Evolutionary conservation across 2,888 invertebrate genomes (phyloP), one percentile per base, ranked within the genome.

Genomic region (Beris chalybata): DNA sequence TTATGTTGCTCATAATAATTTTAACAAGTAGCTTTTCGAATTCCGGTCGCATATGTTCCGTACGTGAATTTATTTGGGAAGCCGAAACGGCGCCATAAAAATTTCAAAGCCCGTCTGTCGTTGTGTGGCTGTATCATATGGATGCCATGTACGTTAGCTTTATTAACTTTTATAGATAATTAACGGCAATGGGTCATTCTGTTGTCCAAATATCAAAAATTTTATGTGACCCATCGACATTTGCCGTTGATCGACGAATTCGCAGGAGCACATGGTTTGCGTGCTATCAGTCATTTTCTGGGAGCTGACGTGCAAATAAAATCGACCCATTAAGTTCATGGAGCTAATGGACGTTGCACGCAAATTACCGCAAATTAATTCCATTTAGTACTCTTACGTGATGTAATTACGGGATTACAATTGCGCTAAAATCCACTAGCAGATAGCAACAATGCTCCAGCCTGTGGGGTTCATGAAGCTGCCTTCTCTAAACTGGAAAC

Each of bases 351-450:
- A 32, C 44, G 38, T 32, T 53, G 61, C 52, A 67, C 63, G 67
- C 56, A 64, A 67, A 67, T 67, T 67, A 63, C 55, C 56, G 44
- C 67, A 67, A 67, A 67, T 67, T 67, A 63, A 67, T 67, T 67
- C 56, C 55, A 61, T 67, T 67, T 67, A 67, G 63, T 67, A 45
- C 67, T 48, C 55, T 63, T 67, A 67, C 67, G 67, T 67, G 67
- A 48, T 50, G 50, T 54, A 38, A 61, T 61, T 61, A 61, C 13
- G 15, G 13, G 61, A 61, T 61, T 38, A 61, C 47, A 61, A 32
- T 50, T 45, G 32, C 32, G 38, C 53, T 53, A 31, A 53, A 53
- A 38, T 38, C 5, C 7, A 38, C 9, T 5, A 38, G 38, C 38
- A 38, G 5, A 5, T 38, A 38, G 7, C 38, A 38, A 38, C 38